These are phyloP conservation scores for Periparus ater DNA, from an alignment of 2,797 vertebrate genomes.

Conservation along the genomic window DNA sequence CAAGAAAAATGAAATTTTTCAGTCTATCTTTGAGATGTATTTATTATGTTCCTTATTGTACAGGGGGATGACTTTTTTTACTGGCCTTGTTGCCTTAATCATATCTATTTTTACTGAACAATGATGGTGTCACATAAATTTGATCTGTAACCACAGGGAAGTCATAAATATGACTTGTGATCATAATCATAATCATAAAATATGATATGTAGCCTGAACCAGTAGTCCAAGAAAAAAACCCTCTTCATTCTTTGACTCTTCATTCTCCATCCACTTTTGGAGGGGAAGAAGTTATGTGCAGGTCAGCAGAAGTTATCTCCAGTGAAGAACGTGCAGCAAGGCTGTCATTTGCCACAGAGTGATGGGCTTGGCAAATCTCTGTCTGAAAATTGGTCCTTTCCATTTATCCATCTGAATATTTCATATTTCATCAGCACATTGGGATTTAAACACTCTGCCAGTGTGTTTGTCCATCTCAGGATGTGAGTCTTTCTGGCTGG, in stretches of 20 bases:
- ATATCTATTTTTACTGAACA: background rate
- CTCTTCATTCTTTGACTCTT: background rate
- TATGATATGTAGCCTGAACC: background rate
- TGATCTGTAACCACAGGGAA: background rate
- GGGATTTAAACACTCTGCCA: background rate
- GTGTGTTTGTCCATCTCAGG: background rate
- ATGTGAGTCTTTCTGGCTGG: background rate
- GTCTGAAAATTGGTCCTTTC: background rate
- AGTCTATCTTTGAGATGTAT: background rate
- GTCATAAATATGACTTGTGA: no score
- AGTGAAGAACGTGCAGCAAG: background rate
- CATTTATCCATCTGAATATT: background rate
- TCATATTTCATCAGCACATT: background rate
- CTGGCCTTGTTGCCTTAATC: background rate
- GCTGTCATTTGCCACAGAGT: background rate
- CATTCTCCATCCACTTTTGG: background rate
- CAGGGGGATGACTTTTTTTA: background rate
- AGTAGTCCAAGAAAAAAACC: background rate
- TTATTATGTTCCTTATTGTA: background rate
- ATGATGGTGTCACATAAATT: background rate
- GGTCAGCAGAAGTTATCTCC: background rate
- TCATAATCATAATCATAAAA: no score
- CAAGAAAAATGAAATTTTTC: background rate
- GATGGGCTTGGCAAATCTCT: background rate
- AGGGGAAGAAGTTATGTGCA: background rate